Conservation (phyloP, 2,888 invertebrate genomes). For the Pollenia amentaria region DNA sequence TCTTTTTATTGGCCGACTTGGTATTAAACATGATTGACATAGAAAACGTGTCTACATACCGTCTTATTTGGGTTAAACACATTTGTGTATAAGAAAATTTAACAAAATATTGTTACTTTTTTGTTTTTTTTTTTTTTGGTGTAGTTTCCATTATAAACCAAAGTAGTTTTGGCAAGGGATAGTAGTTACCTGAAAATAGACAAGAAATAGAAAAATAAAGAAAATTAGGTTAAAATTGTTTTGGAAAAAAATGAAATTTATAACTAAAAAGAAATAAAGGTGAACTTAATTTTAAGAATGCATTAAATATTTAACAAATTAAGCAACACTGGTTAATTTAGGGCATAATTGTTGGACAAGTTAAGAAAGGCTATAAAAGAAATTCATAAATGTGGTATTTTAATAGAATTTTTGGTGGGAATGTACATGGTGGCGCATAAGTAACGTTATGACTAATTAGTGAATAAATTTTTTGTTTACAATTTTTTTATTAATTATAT, state of each 20-base stretch:
- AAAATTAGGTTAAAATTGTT: constrained; percentile 57
- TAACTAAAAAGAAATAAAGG: constrained; percentile 3
- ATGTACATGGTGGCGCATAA: no score
- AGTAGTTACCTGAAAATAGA: constrained; percentile 65
- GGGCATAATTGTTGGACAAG: background rate
- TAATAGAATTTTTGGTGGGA: no score
- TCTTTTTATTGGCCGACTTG: constrained; percentile 13
- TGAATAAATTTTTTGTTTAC: no score
- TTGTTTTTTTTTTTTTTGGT: constrained; percentile 25
- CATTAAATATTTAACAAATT: constrained; percentile 12
- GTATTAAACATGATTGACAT: constrained; percentile 69
- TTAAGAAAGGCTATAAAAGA: background rate
- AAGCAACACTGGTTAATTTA: background rate
- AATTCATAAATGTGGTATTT: background rate
- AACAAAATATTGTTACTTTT: constrained; percentile 28
- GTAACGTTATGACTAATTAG: no score
- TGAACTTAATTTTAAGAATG: constrained; percentile 17
- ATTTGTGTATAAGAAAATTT: background rate
- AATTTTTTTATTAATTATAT: no score
- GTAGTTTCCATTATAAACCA: constrained; percentile 17
- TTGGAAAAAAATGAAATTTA: constrained; percentile 2
- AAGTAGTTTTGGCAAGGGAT: constrained; percentile 55
- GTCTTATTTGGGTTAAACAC: constrained; percentile 62
- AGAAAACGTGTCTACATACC: constrained; percentile 67
- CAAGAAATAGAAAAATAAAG: constrained; percentile 20